phyloP scores from a whole-genome alignment of 2,797 vertebrate species.

The Pachyuromys duprasi region DNA sequence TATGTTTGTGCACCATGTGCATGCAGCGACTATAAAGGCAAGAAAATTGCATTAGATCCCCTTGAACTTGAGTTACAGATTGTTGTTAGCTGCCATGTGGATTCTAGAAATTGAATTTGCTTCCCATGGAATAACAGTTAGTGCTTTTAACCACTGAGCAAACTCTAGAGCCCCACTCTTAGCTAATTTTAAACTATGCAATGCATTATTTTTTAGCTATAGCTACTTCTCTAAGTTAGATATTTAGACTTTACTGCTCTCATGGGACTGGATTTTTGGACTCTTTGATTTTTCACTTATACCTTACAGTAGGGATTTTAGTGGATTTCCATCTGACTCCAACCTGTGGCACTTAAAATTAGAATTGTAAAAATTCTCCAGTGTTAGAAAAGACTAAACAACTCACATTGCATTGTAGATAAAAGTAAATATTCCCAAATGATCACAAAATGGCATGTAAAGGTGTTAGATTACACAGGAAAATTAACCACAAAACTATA shows the following conservation, averaged over 20 bases:
- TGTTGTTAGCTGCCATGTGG: background rate
- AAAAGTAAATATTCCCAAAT: slow-evolving; percentile 29
- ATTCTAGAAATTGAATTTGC: background rate
- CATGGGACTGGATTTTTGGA: background rate
- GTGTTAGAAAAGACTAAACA: background rate
- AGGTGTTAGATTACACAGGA: slow-evolving; percentile 25
- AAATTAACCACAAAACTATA: background rate
- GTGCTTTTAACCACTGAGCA: background rate
- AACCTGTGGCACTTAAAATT: background rate
- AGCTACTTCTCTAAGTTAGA: background rate
- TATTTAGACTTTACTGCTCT: background rate
- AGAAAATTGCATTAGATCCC: background rate
- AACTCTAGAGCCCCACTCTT: background rate
- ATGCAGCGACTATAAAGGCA: background rate
- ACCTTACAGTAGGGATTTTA: background rate
- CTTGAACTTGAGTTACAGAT: background rate
- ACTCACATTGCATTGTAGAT: background rate
- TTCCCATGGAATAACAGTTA: no score
- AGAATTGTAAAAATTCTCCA: background rate
- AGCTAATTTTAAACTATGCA: background rate
- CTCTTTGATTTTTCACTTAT: background rate
- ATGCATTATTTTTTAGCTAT: background rate
- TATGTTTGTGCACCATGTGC: background rate
- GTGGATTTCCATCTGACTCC: background rate
- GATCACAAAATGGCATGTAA: background rate